Base-by-base conservation (phyloP, 2,113 vertebrate species). In the Burhinus oedicnemus region DNA sequence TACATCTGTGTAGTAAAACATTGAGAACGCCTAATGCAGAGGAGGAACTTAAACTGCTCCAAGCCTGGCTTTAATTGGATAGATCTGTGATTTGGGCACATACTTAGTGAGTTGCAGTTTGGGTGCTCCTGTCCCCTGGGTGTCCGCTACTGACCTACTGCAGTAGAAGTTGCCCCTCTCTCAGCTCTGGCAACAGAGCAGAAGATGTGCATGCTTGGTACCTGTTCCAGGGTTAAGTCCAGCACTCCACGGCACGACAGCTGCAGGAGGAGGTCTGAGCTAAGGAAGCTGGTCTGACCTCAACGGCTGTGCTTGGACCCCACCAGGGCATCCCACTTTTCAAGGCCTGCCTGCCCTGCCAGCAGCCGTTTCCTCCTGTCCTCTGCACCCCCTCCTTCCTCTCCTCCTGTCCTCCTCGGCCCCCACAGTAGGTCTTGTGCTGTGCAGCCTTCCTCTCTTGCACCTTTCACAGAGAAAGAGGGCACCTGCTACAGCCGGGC, bases 81-180 rank as follows among this genome's bases (percentile, higher is more conserved):
- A 44, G 76, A 29, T 58, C n/a, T 34, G n/a, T 23, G 45, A 26
- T 75, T 54, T 30, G 60, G 20, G 32, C 20, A 64, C 26, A 25
- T 0, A 0, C 49, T 40, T 29, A 34, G 17, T 23, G 11, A n/a
- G 0, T 65, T 4, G 1, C 36, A 19, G 10, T 54, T 49, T 27
- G 12, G 32, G 47, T 70, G 42, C n/a, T 75, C 13, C 26, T 20
- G 32, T 77, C 44, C 36, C 68, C 64, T 84, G n/a, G 36, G 45
- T 58, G 42, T 70, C 83, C 9, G 1, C 45, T 54, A 2, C n/a
- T 30, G 38, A 79, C 29, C 40, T 54, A 7, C 75, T 32, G 89
- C 42, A 71, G 64, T 7, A 66, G 55, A 69, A 62, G 15, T 9
- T 58, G 68, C 80, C 83, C 19, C 38, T 87, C 20, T 68, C 26